A percentile compares a stretch with the other conserved stretches of the same genome.
These are phyloP conservation scores for Drosophila diplacantha DNA, from an alignment of 2,888 invertebrate species.

Conservation along the genomic window DNA sequence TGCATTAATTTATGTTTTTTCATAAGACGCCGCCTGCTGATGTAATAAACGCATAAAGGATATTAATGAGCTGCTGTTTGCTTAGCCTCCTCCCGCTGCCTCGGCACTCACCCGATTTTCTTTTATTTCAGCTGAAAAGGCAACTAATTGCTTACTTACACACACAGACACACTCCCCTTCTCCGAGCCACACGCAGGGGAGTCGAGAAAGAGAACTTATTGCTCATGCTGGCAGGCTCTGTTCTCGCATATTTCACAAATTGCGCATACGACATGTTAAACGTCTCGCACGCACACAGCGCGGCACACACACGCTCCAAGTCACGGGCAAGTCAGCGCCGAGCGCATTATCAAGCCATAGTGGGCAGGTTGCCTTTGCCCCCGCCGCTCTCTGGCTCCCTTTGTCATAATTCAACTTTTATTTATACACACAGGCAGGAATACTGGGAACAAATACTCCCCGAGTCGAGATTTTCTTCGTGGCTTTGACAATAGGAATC, in stretches of 20 bases:
- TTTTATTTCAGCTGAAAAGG: conserved; percentile 68
- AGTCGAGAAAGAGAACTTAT: conserved; percentile 46
- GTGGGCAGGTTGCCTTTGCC: conserved; percentile 40
- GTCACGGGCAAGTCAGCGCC: conserved; percentile 44
- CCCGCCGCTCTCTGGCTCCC: conserved; percentile 24
- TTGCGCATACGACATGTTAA: conserved; percentile 70
- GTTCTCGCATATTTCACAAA: conserved; percentile 66
- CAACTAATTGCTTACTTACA: conserved; percentile 68
- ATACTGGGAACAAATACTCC: conserved; percentile 5
- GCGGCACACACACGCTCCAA: conserved; percentile 39
- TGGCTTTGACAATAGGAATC: conserved; percentile 9
- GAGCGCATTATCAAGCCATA: conserved; percentile 63
- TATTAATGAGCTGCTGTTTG: conserved; percentile 69
- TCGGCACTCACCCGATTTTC: conserved; percentile 53
- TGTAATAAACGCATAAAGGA: conserved; percentile 70
- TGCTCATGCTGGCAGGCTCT: conserved; percentile 57
- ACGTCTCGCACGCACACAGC: conserved; percentile 50
- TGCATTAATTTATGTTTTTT: conserved; percentile 60
- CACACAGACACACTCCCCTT: conserved; percentile 31
- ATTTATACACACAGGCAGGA: conserved; percentile 49
- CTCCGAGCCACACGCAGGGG: neutral
- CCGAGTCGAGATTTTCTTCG: neutral
- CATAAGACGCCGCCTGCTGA: conserved; percentile 53
- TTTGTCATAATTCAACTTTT: conserved; percentile 68
- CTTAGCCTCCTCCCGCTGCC: conserved; percentile 23